Evolutionary conservation across 2,797 vertebrate genomes (phyloP).

Genomic region (Galago senegalensis): DNA sequence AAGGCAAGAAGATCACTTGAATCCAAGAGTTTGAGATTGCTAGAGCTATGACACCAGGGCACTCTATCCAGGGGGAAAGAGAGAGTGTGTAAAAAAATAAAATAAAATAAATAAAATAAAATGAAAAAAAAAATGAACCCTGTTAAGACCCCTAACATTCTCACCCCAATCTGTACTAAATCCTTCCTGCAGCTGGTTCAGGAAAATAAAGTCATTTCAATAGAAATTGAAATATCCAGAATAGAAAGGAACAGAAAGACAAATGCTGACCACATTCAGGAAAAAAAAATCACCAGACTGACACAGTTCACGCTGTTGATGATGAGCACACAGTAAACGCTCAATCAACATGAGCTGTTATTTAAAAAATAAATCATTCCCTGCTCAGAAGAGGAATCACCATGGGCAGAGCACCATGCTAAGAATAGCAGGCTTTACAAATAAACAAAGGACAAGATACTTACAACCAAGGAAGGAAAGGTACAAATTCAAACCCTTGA

Average conservation of each 20-base stretch:
- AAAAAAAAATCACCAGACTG: background rate
- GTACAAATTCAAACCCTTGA: background rate
- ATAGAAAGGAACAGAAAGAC: background rate
- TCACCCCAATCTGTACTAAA: background rate
- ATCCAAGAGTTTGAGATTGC: too few species aligned
- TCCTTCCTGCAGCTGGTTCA: background rate
- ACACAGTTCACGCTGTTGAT: background rate
- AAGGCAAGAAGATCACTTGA: too few species aligned
- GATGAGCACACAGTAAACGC: background rate
- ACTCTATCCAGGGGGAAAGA: too few species aligned
- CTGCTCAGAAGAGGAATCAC: background rate
- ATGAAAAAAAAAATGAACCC: background rate
- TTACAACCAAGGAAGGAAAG: background rate
- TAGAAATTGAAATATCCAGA: background rate
- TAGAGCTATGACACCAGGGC: too few species aligned
- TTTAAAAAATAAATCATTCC: background rate
- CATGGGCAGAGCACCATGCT: background rate
- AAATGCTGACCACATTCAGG: conserved; percentile 2
- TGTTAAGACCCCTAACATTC: background rate
- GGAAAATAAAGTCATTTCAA: background rate
- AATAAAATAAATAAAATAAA: too few species aligned
- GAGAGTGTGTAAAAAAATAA: too few species aligned
- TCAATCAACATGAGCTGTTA: background rate
- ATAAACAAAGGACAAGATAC: background rate
- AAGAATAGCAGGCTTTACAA: background rate